Evolutionary conservation across 2,797 vertebrate species (phyloP), one percentile per base, ranked within the genome.

Genomic region (Champsocephalus gunnari): DNA sequence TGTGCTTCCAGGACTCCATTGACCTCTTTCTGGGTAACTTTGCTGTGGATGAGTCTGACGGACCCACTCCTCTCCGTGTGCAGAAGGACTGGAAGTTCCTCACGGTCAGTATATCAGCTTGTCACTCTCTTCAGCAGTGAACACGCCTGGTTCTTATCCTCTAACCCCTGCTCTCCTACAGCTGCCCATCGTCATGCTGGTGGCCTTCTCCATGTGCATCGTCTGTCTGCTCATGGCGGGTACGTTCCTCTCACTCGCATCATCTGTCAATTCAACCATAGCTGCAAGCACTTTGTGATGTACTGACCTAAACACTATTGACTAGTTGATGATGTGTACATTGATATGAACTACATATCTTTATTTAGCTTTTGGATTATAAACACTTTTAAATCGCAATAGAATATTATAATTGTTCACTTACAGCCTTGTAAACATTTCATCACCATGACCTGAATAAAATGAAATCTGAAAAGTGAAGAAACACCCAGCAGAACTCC

Each of bases 121-220:
- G 65, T 41, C 12, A 51, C 16, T 66, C 16, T 66, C n/a, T 1
- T 7, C 58, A 55, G 9, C 55, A 34, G 9, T 9, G 0, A 41
- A n/a, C 10, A 8, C 8, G 11, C 41, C 12, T 12, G 3, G 4
- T 13, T 67, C 38, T 74, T 63, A 81, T n/a, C 21, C 9, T 19
- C 24, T 32, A 0, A 55, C 32, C 70, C 9, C 21, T 72, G 1
- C 65, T 58, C 9, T 47, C 58, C 85, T 84, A 12, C 91, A 99
- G 98, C 92, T 99, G 86, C 98, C 98, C 59, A 95, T 98, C 64
- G 95, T 99, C 74, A 98, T 99, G 98, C 93, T 99, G 63, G 97
- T 99, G 87, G 97, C 98, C 21, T 99, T 99, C 84, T 99, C 98
- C 54, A 99, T 99, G 98, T 99, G 98, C 92, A 97, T 99, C 83